Conservation (phyloP, 2,113 vertebrate species). For the Mormoops blainvillei region DNA sequence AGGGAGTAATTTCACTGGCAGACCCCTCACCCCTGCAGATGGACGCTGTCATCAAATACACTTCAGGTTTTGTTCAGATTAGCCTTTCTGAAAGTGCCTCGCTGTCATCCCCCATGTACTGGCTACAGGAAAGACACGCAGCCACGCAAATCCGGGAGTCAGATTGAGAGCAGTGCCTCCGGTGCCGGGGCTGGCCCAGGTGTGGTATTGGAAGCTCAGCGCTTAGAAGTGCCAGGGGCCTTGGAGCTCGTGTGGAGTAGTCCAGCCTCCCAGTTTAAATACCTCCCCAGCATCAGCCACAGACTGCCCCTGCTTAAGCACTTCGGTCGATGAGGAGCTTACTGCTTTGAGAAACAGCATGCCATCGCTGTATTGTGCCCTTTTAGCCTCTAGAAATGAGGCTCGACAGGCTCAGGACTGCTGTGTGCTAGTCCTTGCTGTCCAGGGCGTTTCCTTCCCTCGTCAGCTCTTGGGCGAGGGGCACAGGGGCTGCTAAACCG, state of each 20-base stretch:
- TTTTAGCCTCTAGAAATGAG: background rate
- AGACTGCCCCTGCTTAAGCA: background rate
- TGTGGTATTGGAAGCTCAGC: background rate
- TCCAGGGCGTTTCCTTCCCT: background rate
- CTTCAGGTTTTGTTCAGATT: background rate
- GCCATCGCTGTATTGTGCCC: background rate
- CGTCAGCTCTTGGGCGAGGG: background rate
- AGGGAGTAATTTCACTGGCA: background rate
- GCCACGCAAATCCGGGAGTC: background rate
- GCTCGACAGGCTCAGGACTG: background rate
- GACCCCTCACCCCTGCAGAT: background rate
- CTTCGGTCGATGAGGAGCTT: background rate
- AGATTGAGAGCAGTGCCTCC: background rate
- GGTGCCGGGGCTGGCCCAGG: background rate
- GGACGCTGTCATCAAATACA: background rate
- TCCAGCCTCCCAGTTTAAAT: background rate
- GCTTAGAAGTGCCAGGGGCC: background rate
- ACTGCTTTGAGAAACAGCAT: background rate
- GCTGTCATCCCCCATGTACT: background rate
- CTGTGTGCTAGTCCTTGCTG: background rate
- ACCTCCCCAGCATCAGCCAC: background rate
- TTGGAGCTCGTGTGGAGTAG: background rate
- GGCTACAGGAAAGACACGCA: background rate
- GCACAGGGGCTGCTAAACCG: background rate
- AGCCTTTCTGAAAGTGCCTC: background rate